Evolutionary conservation across 2,113 vertebrate genomes (phyloP).

Genomic region (Cynopterus brachyotis): DNA sequence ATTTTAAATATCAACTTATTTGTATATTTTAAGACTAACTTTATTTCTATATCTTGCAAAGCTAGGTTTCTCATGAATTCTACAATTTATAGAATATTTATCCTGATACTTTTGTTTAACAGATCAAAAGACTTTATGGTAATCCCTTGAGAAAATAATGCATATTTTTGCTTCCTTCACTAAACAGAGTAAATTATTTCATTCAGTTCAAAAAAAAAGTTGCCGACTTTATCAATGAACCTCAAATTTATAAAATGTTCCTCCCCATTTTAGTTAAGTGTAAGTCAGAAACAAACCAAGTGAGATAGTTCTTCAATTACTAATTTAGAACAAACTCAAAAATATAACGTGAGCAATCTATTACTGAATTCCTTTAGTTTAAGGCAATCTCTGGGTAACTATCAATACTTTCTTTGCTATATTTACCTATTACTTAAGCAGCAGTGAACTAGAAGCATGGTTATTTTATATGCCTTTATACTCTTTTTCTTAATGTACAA

Average conservation of each 20-base stretch:
- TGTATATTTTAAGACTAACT: background rate
- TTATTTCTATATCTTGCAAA: background rate
- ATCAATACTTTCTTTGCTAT: background rate
- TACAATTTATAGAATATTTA: background rate
- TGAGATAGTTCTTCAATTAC: background rate
- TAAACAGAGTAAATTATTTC: background rate
- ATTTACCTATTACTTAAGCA: background rate
- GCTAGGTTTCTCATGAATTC: background rate
- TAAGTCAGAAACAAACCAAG: background rate
- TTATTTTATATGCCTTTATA: conserved; percentile 50
- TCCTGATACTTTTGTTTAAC: background rate
- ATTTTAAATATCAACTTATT: background rate
- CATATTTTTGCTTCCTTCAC: background rate
- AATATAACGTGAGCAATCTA: background rate
- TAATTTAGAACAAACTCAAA: background rate
- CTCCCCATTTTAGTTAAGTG: background rate
- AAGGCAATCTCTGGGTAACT: background rate
- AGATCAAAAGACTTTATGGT: background rate
- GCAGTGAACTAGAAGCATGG: background rate
- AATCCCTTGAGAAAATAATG: conserved; percentile 38
- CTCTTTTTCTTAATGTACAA: background rate
- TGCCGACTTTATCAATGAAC: background rate
- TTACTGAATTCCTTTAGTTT: background rate
- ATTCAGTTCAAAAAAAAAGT: background rate
- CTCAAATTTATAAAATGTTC: background rate